phyloP scores from a whole-genome alignment of 2,888 invertebrate genomes.

The Malthinus flaveolus region DNA sequence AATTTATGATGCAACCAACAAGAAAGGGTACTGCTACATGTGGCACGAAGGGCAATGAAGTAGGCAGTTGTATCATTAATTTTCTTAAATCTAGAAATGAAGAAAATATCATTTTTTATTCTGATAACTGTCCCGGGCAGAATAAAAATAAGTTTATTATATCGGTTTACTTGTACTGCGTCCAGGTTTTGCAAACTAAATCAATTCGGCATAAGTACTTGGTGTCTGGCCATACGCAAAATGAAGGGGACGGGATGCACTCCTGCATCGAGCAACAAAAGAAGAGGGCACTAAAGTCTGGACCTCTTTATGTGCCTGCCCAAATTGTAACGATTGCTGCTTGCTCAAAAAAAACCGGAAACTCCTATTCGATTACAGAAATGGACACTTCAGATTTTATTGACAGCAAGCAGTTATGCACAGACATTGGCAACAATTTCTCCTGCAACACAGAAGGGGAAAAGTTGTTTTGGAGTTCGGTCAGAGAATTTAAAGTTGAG shows the following conservation, averaged over 20 bases:
- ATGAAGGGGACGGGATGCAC: conserved; percentile 3
- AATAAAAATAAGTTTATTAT: too few species aligned
- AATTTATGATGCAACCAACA: conserved; percentile 17
- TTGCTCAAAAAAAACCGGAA: conserved; percentile 6
- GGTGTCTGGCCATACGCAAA: conserved; percentile 6
- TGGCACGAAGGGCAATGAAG: conserved; percentile 10
- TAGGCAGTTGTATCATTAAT: background rate
- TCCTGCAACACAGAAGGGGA: too few species aligned
- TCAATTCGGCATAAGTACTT: conserved; percentile 6
- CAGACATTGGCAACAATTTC: conserved; percentile 4
- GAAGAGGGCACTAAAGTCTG: background rate
- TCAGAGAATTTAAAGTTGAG: too few species aligned
- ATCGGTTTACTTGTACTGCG: too few species aligned
- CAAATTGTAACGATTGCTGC: background rate
- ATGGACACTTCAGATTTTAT: background rate
- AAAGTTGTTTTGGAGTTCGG: too few species aligned
- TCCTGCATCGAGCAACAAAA: conserved; percentile 1
- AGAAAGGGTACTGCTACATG: conserved; percentile 9
- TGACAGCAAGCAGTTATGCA: background rate
- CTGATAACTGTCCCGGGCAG: too few species aligned
- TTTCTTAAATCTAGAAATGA: too few species aligned
- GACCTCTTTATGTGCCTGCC: background rate
- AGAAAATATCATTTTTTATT: too few species aligned
- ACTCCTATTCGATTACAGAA: background rate
- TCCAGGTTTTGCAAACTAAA: background rate